Percentiles rank a stretch among this genome's conserved stretches.
Evolutionary conservation across 1,140 invertebrate genomes (phyloP).

Genomic region (Tetranychus cinnabarinus): DNA sequence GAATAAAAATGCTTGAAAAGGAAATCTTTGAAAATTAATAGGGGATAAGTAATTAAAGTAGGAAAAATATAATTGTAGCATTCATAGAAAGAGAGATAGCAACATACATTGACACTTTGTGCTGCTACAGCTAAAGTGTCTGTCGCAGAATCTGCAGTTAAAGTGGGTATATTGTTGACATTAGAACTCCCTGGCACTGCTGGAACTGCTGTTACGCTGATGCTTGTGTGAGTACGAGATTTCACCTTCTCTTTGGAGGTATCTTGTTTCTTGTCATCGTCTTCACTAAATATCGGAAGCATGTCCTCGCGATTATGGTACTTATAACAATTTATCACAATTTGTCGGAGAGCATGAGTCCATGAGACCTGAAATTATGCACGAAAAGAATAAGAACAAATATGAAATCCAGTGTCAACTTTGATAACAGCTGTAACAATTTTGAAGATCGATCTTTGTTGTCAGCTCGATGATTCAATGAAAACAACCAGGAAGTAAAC

Average conservation of each 20-base stretch:
- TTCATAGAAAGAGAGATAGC: background rate
- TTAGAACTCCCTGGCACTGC: background rate
- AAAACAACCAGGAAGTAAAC: conserved; percentile 6
- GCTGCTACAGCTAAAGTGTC: conserved; percentile 6
- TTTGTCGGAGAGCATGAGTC: conserved; percentile 89
- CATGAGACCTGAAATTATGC: conserved; percentile 55
- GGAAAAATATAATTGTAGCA: background rate
- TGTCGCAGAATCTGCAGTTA: conserved; percentile 3
- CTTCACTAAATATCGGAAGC: conserved; percentile 73
- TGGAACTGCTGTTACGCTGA: background rate
- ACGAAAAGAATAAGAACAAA: too few relatives aligned
- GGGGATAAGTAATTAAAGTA: background rate
- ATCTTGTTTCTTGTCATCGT: conserved; percentile 40
- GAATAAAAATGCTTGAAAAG: background rate
- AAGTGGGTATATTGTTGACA: background rate
- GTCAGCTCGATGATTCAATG: background rate
- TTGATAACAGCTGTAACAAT: too few relatives aligned
- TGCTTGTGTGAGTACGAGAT: conserved; percentile 1
- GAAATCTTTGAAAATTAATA: background rate
- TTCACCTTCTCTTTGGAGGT: conserved; percentile 13
- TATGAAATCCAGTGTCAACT: background rate
- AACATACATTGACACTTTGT: conserved; percentile 8
- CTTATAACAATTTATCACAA: conserved; percentile 94
- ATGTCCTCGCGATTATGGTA: conserved; percentile 89
- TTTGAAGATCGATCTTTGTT: too few relatives aligned